Evolutionary conservation across 2,888 invertebrate genomes (phyloP).

Genomic region (Aphodius granarius): DNA sequence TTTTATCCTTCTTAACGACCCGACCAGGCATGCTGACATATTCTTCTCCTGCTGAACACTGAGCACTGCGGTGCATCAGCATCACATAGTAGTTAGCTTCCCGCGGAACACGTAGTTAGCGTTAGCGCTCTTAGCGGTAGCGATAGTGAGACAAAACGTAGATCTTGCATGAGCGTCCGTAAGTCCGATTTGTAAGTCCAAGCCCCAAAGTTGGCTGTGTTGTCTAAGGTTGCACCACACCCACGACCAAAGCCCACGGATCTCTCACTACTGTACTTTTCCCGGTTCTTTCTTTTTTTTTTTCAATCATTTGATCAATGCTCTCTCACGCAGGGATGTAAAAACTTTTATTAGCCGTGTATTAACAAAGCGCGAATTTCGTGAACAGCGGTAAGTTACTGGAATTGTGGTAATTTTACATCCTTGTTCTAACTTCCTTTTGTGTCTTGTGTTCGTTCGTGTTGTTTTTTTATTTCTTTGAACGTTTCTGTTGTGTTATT

Average conservation of each 20-base stretch:
- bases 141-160: constrained; percentile 21
- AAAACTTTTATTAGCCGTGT: no score
- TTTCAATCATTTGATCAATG: background rate
- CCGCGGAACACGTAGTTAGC: constrained; percentile 45
- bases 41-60: constrained; percentile 29
- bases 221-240: constrained; percentile 53
- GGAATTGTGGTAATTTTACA: no score
- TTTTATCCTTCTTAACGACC: constrained; percentile 18
- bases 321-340: no score
- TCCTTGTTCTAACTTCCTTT: constrained; percentile 32
- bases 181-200: constrained; percentile 39
- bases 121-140: constrained; percentile 39
- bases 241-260: constrained; percentile 40
- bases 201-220: constrained; percentile 53
- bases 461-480: background rate
- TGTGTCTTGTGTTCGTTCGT: constrained; percentile 31
- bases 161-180: constrained; percentile 43
- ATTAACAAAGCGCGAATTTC: no score
- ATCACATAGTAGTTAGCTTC: constrained; percentile 41
- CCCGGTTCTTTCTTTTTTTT: background rate
- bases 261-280: constrained; percentile 28
- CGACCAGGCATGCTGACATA: constrained; percentile 40
- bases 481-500: background rate
- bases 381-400: no score
- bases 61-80: constrained; percentile 43